Evolutionary conservation across 2,797 vertebrate species (phyloP), one percentile per base, ranked within the genome.

Genomic region (Salarias fasciatus): DNA sequence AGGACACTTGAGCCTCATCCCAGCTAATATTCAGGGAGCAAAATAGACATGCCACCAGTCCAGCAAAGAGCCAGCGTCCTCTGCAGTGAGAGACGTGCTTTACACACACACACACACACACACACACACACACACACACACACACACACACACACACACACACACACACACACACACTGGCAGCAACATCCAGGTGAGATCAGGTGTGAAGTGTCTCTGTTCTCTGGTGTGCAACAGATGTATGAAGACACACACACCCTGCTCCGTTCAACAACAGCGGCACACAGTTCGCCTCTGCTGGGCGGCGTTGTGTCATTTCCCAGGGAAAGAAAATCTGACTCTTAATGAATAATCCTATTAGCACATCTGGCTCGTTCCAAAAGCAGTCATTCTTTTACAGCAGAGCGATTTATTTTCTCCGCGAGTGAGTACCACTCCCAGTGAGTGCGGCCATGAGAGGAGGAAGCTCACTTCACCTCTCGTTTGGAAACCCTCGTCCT

Each of bases 291-390:
- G 76, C 70, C 74, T 81, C 52, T 28, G 38, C 52, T 51, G 56
- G 11, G 5, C 50, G 63, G 4, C 10, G 35, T 50, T 44, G 44
- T 41, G 49, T 14, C 5, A 4, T 60, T n/a, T 70, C 51, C 31
- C 15, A 13, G 49, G 51, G 54, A 53, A 45, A 45, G 54, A 33
- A 51, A 62, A 66, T 51, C 51, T 0, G 60, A 52, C 57, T 69
- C 76, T 79, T 88, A 85, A 90, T 88, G 86, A 91, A 91, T 88
- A 90, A 89, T 87, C 72, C 76, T 86, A 87, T 92, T 90, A 91
- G 66, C 88, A 88, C 88, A 91, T 90, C 89, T 92, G 90, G 85
- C 69, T 63, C 47, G 64, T 51, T 80, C 62, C 66, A 74, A 76
- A 85, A 79, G 71, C 75, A 64, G 49, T 75, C 83, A 52, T 80